Percentiles rank a stretch among this genome's conserved stretches.
Evolutionary conservation across 2,797 vertebrate genomes (phyloP).

Genomic region (Acanthiza pusilla): DNA sequence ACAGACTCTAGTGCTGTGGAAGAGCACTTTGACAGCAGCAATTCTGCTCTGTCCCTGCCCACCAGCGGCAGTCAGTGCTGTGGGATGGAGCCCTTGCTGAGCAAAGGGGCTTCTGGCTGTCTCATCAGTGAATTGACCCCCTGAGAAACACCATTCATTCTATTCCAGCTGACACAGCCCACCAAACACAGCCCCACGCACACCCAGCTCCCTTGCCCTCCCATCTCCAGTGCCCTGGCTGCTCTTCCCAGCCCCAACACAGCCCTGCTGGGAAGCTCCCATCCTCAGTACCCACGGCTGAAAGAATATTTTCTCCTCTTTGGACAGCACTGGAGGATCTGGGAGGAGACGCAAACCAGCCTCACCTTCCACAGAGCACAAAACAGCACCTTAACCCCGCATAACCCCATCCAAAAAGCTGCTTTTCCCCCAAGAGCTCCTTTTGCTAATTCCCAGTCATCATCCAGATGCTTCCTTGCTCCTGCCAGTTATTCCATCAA

Average conservation of each 20-base stretch:
- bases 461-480: neutral
- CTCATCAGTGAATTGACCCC: neutral
- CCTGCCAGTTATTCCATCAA: neutral
- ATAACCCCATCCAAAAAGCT: neutral
- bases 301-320: neutral
- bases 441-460: neutral
- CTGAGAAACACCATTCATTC: accelerated
- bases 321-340: neutral
- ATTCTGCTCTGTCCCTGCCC: neutral
- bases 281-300: neutral
- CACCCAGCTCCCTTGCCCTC: accelerated
- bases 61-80: neutral
- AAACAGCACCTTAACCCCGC: neutral
- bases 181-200: neutral
- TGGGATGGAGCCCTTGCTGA: neutral
- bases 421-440: neutral
- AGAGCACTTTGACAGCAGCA: neutral
- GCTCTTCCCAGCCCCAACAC: neutral
- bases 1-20: neutral
- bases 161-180: neutral
- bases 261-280: neutral
- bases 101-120: neutral
- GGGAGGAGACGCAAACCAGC: neutral
- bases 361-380: accelerated
- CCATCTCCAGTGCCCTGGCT: neutral